Evolutionary conservation across 2,888 invertebrate genomes (phyloP).

Genomic region (Amorpha juglandis): DNA sequence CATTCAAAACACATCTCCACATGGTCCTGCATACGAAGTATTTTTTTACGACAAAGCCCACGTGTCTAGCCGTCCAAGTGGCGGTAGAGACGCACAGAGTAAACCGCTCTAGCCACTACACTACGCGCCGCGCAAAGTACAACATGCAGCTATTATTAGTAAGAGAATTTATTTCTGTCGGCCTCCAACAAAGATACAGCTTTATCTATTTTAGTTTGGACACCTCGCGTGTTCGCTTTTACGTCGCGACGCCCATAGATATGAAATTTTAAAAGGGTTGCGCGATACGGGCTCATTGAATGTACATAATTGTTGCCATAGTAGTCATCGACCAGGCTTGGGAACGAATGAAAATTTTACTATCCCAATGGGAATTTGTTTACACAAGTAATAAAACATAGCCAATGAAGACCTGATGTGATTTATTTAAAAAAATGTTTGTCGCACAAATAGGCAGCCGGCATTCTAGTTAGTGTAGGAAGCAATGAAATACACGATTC

Average conservation of each 20-base stretch:
- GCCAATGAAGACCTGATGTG: too few relatives aligned
- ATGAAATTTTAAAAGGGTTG: not conserved
- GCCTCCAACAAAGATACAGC: conserved; percentile 74
- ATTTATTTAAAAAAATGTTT: too few relatives aligned
- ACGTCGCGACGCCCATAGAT: conserved; percentile 34
- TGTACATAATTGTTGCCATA: not conserved
- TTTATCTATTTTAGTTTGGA: conserved; percentile 68
- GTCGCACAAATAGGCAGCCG: too few relatives aligned
- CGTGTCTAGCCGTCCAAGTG: conserved; percentile 34
- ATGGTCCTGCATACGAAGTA: not conserved
- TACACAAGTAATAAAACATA: too few relatives aligned
- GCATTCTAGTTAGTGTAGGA: too few relatives aligned
- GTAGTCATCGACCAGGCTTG: not conserved
- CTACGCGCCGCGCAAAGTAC: conserved; percentile 47
- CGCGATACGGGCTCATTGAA: not conserved
- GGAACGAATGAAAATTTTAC: too few relatives aligned
- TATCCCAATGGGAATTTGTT: too few relatives aligned
- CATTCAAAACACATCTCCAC: not conserved
- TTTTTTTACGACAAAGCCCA: conserved; percentile 27
- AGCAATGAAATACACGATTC: too few relatives aligned
- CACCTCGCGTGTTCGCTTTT: conserved; percentile 56
- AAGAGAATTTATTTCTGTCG: conserved; percentile 63
- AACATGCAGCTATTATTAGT: conserved; percentile 68
- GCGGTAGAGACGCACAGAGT: conserved; percentile 34
- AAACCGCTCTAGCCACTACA: conserved; percentile 37